Conservation (phyloP, 1,140 invertebrate genomes). For the Ceratina australensis region DNA sequence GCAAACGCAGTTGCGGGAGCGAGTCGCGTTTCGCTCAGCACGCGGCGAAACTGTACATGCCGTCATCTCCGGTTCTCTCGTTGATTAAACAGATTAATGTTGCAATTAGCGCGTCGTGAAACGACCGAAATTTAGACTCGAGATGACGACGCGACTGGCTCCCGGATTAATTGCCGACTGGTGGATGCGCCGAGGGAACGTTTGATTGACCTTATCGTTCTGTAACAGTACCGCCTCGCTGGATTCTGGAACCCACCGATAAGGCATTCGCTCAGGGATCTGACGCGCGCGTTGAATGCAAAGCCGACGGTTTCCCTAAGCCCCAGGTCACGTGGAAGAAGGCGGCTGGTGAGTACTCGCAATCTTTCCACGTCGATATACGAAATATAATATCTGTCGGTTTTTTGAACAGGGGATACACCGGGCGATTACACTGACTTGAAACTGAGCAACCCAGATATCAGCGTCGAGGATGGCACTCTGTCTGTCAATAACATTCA, state of each 20-base stretch:
- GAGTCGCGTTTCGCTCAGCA: conserved; percentile 56
- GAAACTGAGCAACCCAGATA: conserved; percentile 92
- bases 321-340: conserved; percentile 97
- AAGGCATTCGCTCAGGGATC: conserved; percentile 96
- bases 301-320: conserved; percentile 96
- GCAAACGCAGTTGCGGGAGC: conserved; percentile 56
- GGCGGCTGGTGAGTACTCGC: conserved; percentile 88
- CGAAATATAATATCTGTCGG: neutral
- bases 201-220: conserved; percentile 48
- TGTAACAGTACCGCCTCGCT: conserved; percentile 94
- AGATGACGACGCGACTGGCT: conserved; percentile 48
- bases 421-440: conserved; percentile 96
- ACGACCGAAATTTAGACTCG: neutral
- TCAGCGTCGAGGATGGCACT: conserved; percentile 95
- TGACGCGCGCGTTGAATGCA: conserved; percentile 95
- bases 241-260: conserved; percentile 97
- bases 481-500: conserved; percentile 92
- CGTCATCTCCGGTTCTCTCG: conserved; percentile 26
- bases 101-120: too few species aligned
- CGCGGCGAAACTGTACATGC: conserved; percentile 31
- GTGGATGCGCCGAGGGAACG: conserved; percentile 9
- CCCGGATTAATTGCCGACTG: conserved; percentile 51
- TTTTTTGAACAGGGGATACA: conserved; percentile 84
- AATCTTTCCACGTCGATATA: neutral
- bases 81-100: neutral